Conservation (phyloP, 2,113 vertebrate genomes). For the Sitta europaea region DNA sequence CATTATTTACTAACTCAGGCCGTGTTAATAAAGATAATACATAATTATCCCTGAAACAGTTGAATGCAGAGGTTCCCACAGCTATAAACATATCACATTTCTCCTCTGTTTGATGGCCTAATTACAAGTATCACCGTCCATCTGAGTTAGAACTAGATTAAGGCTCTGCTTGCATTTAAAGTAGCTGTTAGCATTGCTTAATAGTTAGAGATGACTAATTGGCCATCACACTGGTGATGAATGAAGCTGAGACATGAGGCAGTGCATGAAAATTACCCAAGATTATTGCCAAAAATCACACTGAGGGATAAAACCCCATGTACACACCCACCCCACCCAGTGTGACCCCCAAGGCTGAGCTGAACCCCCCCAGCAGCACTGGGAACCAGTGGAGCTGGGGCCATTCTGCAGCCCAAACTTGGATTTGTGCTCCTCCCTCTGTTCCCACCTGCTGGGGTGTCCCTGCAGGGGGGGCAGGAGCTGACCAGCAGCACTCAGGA, state of each 20-base stretch:
- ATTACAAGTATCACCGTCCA: conserved; percentile 41
- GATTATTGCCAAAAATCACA: background rate
- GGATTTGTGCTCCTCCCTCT: background rate
- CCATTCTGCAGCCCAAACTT: background rate
- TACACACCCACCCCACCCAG: background rate
- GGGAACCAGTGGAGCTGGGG: background rate
- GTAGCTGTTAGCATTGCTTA: conserved; percentile 37
- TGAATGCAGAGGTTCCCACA: conserved; percentile 40
- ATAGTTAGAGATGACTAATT: conserved; percentile 51
- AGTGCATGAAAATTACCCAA: background rate
- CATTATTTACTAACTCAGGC: conserved; percentile 26
- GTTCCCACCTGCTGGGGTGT: background rate
- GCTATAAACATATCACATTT: conserved; percentile 44
- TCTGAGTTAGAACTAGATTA: conserved; percentile 16
- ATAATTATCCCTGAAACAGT: conserved; percentile 56
- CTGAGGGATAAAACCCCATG: background rate
- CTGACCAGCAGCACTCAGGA: background rate
- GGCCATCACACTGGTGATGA: conserved; percentile 26
- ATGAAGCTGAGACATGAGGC: background rate
- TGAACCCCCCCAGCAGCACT: background rate
- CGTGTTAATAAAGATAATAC: conserved; percentile 45
- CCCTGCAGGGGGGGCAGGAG: background rate
- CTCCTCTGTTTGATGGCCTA: conserved; percentile 52
- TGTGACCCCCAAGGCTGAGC: background rate
- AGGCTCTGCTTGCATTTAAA: conserved; percentile 53